Base-by-base conservation (phyloP, 2,888 invertebrate genomes). In the Augiades crinisus region DNA sequence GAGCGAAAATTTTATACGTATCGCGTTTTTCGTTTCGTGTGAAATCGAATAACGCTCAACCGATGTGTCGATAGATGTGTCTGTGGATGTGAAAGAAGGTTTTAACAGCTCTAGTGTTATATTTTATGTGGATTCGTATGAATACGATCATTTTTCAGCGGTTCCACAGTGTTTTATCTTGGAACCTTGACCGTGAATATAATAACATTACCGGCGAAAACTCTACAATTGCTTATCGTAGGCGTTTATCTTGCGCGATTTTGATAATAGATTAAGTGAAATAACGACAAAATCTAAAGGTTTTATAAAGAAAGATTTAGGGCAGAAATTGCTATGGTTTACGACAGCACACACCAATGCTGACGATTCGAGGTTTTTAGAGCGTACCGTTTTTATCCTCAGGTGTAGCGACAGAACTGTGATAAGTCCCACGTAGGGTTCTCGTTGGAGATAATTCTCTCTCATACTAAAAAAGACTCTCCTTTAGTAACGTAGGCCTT, bases 41-140 rank as follows among this genome's bases (percentile, higher is more conserved):
- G n/a, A n/a, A n/a, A n/a, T n/a, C 27, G 30, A 4, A 12, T 30
- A 12, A 5, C 12, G 30, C 12, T 12, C 10, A 12, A 12, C 5
- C 12, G 12, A 5, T 62, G 62, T 72, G 67, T 70, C 66, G 69
- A 70, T 83, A 78, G 68, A 65, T n/a, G 74, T 76, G 74, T 68
- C 67, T 30, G 13, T 45, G 27, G 13, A 24, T 16, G 37, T 45
- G 50, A 49, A 47, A 19, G 17, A 47, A 47, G 49, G 41, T 49
- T 24, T 17, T 21, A 22, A 14, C n/a, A 45, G 33, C 30, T 33
- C 16, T 33, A 33, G 33, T 33, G 30, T 33, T 14, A 8, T 30
- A 27, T 10, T 30, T 30, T 12, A 5, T 4, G 5, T 12, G 10
- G 30, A 12, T 5, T 30, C 12, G 30, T 30, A 12, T 5, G 12